Base-by-base conservation (phyloP, 30 jellyfish, hydroid and myxozoan genomes). In the Pelagia noctiluca region DNA sequence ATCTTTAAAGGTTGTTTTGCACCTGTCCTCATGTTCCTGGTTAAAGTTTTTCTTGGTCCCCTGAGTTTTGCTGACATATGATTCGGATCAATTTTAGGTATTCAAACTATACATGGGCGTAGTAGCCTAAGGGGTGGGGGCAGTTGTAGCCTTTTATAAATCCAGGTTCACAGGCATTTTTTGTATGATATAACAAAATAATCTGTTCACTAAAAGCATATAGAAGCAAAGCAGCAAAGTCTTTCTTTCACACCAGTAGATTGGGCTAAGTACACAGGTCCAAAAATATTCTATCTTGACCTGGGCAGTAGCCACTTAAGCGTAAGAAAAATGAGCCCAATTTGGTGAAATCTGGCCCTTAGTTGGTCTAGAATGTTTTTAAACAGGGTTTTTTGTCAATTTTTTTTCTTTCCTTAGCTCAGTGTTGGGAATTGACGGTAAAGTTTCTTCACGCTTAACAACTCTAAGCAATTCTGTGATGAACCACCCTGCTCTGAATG, bases 401-500 rank as follows among this genome's bases (percentile, higher is more conserved):
- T 2, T 26, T 3, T 63, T 62, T 36, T 0, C 12, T 8, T 5
- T 37, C 18, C 29, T 13, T 54, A 89, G 97, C 18, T 89, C 90
- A 28, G 21, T 89, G 54, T 35, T 78, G 48, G 90, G 84, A 5
- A 38, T 87, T 48, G 96, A 76, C 35, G 35, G 73, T 3, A 60
- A 81, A 29, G 74, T 75, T 1, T 73, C 82, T n/a, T 79, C 97
- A 31, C 73, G 86, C 1, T 57, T 52, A 18, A 71, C 63, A 29
- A 90, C 83, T n/a, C 60, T 88, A 19, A 88, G 97, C 32, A 88
- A 82, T 26, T 79, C 97, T 22, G 93, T 81, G 2, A 74, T 89
- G 90, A 53, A 70, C 42, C 86, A 81, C 24, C 93, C 93, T 23
- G 94, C 88, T n/a, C 28, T 89, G 30, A 89, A 89, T 79, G 93